phyloP scores from a whole-genome alignment of 2,113 vertebrate genomes.

The Phoenicopterus ruber region DNA sequence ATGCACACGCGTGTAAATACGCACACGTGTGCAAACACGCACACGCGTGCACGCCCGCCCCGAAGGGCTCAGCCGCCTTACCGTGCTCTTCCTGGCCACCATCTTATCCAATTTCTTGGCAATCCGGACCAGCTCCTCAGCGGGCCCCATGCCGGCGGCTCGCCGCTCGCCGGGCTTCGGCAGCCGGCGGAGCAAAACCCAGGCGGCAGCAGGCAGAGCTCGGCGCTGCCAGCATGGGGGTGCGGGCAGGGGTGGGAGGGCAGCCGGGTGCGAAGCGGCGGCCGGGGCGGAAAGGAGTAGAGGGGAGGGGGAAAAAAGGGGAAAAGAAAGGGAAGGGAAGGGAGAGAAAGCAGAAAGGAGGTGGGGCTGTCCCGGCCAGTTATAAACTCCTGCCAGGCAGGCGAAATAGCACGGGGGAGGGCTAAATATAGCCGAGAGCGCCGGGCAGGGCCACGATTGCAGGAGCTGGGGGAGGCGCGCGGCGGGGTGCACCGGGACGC shows the following conservation, averaged over 20 bases:
- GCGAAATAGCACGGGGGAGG: conserved; percentile 30
- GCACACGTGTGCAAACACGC: rapidly evolving
- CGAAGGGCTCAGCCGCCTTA: conserved; percentile 63
- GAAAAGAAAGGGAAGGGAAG: background rate
- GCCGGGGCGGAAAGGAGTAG: background rate
- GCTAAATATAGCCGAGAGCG: conserved; percentile 71
- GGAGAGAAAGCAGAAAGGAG: conserved; percentile 32
- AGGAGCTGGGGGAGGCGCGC: background rate
- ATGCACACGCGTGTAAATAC: rapidly evolving
- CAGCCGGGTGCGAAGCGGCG: rapidly evolving
- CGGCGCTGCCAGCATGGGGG: background rate
- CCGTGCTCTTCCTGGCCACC: conserved; percentile 92
- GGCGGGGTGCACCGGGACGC: background rate
- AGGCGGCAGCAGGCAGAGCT: background rate
- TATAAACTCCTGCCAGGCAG: conserved; percentile 29
- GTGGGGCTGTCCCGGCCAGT: conserved; percentile 27
- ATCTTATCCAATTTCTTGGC: conserved; percentile 94
- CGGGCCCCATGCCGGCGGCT: conserved; percentile 79
- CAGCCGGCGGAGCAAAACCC: rapidly evolving
- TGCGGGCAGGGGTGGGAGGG: background rate
- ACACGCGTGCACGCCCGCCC: background rate
- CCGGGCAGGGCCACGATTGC: conserved; percentile 19
- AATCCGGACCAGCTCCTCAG: conserved; percentile 88
- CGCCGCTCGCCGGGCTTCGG: background rate
- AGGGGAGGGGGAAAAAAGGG: background rate